Evolutionary conservation across 92 coral and sea anemone genomes (phyloP).

Genomic region (Plumapathes pennacea): DNA sequence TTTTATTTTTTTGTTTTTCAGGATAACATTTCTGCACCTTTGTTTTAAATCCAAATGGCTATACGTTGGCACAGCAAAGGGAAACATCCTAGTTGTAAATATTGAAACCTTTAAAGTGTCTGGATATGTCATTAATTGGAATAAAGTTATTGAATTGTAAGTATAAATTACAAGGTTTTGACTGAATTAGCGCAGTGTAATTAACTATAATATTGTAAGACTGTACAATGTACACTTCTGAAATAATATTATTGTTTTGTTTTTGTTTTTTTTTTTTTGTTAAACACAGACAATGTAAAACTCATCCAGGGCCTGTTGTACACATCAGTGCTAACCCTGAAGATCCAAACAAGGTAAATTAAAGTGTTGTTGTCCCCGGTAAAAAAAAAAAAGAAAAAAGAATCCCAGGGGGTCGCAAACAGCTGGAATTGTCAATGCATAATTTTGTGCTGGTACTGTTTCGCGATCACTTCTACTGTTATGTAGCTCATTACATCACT

Average conservation of each 20-base stretch:
- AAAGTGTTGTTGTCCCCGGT: too few species aligned
- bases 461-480: too few species aligned
- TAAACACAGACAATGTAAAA: conserved; percentile 69
- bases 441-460: too few species aligned
- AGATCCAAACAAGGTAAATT: conserved; percentile 85
- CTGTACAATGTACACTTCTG: too few species aligned
- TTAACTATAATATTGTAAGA: too few species aligned
- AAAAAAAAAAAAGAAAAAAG: too few species aligned
- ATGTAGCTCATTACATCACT: too few species aligned
- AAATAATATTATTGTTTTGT: too few species aligned
- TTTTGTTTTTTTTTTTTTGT: too few species aligned
- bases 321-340: conserved; percentile 90
- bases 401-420: too few species aligned
- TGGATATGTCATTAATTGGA: conserved; percentile 92
- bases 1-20: conserved; percentile 16
- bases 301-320: conserved; percentile 93
- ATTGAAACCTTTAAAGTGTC: conserved; percentile 90
- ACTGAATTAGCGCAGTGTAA: too few species aligned
- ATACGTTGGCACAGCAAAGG: conserved; percentile 89
- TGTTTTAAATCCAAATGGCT: conserved; percentile 91
- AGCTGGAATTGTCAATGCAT: too few species aligned
- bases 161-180: conserved; percentile 16
- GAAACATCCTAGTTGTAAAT: conserved; percentile 91
- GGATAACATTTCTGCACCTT: conserved; percentile 79
- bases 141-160: conserved; percentile 88